phyloP scores from a whole-genome alignment of 2,888 invertebrate genomes.

The Meteorus colon region DNA sequence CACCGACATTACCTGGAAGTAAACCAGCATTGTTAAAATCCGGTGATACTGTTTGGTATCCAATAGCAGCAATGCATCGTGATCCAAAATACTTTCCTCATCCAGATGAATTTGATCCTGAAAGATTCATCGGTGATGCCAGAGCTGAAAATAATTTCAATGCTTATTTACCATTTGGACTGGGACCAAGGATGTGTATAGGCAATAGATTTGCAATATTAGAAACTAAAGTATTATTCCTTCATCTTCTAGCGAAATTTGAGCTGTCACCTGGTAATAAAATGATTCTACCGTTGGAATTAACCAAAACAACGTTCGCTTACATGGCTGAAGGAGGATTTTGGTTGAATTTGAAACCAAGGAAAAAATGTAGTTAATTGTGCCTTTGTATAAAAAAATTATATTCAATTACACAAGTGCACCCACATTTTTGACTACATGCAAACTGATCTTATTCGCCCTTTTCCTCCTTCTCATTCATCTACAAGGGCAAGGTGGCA shows the following conservation, averaged over 20 bases:
- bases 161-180: slow-evolving; percentile 64
- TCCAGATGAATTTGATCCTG: slow-evolving; percentile 74
- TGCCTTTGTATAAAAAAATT: too few relatives aligned
- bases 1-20: slow-evolving; percentile 61
- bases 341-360: slow-evolving; percentile 48
- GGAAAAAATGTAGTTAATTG: slow-evolving; percentile 49
- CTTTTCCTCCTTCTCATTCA: too few relatives aligned
- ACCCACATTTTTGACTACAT: too few relatives aligned
- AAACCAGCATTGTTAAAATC: slow-evolving; percentile 56
- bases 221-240: slow-evolving; percentile 51
- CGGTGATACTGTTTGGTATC: slow-evolving; percentile 67
- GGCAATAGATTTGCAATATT: slow-evolving; percentile 62
- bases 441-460: too few relatives aligned
- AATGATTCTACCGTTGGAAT: slow-evolving; percentile 48
- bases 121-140: slow-evolving; percentile 70
- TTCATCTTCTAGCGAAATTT: slow-evolving; percentile 51
- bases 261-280: slow-evolving; percentile 47
- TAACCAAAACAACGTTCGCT: slow-evolving; percentile 34
- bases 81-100: slow-evolving; percentile 72
- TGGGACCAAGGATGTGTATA: slow-evolving; percentile 69
- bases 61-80: slow-evolving; percentile 70
- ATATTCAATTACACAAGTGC: too few relatives aligned
- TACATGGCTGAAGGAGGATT: slow-evolving; percentile 52
- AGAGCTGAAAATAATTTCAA: slow-evolving; percentile 65
- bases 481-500: too few relatives aligned